Conservation (phyloP, 2,113 vertebrate genomes). For the Cephalopholis sonnerati region DNA sequence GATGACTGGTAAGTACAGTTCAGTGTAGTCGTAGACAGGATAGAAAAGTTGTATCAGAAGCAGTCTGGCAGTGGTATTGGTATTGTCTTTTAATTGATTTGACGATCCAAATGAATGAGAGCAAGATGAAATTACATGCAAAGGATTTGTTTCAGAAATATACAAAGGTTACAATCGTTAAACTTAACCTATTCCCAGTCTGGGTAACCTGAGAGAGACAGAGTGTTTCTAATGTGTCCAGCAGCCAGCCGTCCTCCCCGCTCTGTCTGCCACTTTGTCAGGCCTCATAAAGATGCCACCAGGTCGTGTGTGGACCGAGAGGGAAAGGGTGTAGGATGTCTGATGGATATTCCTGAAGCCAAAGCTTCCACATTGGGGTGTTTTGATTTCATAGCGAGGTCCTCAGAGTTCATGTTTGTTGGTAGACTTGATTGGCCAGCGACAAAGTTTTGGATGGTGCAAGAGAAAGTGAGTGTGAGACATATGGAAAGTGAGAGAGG, state of each 20-base stretch:
- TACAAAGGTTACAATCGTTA: slow-evolving; percentile 57
- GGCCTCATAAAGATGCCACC: slow-evolving; percentile 79
- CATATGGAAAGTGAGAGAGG: slow-evolving; percentile 17
- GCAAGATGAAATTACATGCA: slow-evolving; percentile 30
- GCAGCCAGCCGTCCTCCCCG: slow-evolving; percentile 55
- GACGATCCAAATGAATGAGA: slow-evolving; percentile 6
- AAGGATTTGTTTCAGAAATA: slow-evolving; percentile 56
- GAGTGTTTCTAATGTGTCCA: slow-evolving; percentile 74
- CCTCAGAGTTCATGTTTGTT: slow-evolving; percentile 31
- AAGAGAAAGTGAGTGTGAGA: neutral
- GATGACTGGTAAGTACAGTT: slow-evolving; percentile 66
- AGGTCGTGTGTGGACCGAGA: slow-evolving; percentile 61
- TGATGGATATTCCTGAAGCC: slow-evolving; percentile 77
- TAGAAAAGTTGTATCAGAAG: neutral
- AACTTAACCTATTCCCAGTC: slow-evolving; percentile 61
- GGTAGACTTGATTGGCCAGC: slow-evolving; percentile 1
- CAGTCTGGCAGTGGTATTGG: neutral
- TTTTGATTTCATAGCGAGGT: slow-evolving; percentile 48
- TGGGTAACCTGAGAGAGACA: slow-evolving; percentile 73
- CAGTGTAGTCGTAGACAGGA: slow-evolving; percentile 7
- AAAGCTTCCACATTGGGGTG: slow-evolving; percentile 21
- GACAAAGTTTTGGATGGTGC: neutral
- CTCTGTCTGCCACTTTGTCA: slow-evolving; percentile 77
- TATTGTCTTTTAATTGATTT: neutral
- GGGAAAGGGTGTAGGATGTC: slow-evolving; percentile 64